Conservation (phyloP, 2,888 invertebrate species). For the Drosophila ezoana region DNA sequence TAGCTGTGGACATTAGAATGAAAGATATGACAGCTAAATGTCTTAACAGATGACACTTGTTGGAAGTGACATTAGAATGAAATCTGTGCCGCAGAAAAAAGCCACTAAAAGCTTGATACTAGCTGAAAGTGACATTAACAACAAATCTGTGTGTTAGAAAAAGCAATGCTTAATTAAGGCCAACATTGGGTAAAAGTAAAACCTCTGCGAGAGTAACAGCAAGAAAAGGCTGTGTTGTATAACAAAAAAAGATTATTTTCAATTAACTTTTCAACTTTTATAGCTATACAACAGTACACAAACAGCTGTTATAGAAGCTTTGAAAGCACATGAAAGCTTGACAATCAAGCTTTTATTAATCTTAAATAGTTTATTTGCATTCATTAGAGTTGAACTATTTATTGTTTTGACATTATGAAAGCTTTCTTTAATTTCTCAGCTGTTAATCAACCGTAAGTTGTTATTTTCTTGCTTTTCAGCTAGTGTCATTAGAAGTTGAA, state of each 20-base stretch:
- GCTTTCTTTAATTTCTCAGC: neutral
- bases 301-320: neutral
- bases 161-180: neutral
- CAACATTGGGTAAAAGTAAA: neutral
- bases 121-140: constrained; percentile 6
- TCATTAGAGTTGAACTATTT: neutral
- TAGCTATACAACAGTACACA: neutral
- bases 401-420: neutral
- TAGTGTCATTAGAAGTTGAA: neutral
- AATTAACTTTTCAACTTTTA: too few relatives aligned
- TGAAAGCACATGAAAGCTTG: neutral
- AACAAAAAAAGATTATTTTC: neutral
- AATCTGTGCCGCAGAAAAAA: constrained; percentile 5
- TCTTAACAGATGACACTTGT: constrained; percentile 10
- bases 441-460: neutral
- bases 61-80: constrained; percentile 13
- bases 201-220: neutral
- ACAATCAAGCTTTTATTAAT: too few relatives aligned
- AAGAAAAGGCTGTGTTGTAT: neutral
- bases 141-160: constrained; percentile 1
- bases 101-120: neutral
- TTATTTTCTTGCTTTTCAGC: neutral
- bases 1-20: constrained; percentile 4
- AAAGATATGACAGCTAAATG: neutral
- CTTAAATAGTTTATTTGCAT: neutral